These are phyloP conservation scores for Stenodema calcarata DNA, from an alignment of 2,888 invertebrate genomes.

Conservation along the genomic window DNA sequence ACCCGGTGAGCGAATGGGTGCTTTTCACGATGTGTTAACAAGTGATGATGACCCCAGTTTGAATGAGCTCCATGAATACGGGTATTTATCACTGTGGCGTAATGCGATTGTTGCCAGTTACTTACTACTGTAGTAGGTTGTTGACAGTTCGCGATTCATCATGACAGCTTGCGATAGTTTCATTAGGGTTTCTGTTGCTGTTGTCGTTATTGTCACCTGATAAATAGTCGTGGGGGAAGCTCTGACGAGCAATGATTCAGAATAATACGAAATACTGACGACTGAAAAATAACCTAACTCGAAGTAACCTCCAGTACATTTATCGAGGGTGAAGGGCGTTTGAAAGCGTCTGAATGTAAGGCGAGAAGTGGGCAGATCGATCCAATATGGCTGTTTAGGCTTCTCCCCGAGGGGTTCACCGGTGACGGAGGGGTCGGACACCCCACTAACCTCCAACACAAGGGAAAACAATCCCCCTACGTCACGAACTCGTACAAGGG, in stretches of 20 bases:
- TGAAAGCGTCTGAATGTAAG: conserved; percentile 26
- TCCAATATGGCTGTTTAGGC: conserved; percentile 50
- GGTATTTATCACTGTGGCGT: no score
- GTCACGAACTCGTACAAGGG: not conserved
- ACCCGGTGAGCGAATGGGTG: no score
- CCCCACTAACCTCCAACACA: conserved; percentile 42
- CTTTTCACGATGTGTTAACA: no score
- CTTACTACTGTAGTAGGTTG: no score
- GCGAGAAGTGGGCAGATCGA: conserved; percentile 45
- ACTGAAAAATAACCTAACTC: not conserved
- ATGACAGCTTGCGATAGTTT: no score
- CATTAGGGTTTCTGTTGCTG: no score
- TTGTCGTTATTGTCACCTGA: no score
- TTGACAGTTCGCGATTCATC: no score
- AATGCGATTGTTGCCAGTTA: no score
- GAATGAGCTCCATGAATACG: no score
- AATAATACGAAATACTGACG: not conserved
- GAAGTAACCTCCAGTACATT: conserved; percentile 9
- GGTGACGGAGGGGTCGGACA: conserved; percentile 5
- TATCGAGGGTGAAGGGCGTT: conserved; percentile 16
- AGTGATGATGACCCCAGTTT: no score
- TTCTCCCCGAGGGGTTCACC: not conserved
- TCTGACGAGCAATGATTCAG: not conserved
- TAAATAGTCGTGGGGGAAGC: not conserved
- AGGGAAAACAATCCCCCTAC: conserved; percentile 4